Evolutionary conservation across 2,888 invertebrate species (phyloP).

Genomic region (Cataglyphis albicans): DNA sequence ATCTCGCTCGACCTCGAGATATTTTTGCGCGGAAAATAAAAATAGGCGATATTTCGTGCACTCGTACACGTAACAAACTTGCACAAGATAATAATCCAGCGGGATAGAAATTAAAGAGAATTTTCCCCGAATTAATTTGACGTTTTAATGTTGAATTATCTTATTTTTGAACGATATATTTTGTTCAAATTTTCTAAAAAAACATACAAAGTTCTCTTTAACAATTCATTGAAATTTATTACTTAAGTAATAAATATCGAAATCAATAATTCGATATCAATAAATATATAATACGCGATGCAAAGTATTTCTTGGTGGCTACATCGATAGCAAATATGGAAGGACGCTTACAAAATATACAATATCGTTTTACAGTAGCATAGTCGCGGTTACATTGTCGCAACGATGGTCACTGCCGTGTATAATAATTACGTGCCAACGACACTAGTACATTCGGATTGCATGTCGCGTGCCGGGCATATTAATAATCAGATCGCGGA

Average conservation of each 20-base stretch:
- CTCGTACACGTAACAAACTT: neutral
- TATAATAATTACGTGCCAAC: slow-evolving; percentile 49
- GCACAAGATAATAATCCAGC: neutral
- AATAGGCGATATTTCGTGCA: too few relatives aligned
- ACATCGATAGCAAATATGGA: neutral
- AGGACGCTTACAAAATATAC: slow-evolving; percentile 2
- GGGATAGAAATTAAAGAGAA: neutral
- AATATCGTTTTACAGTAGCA: slow-evolving; percentile 10
- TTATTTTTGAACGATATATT: neutral
- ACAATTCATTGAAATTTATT: neutral
- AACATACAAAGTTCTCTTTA: neutral
- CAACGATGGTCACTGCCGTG: slow-evolving; percentile 31
- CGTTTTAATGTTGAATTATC: neutral
- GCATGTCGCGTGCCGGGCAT: neutral
- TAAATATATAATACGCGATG: neutral
- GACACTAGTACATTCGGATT: slow-evolving; percentile 25
- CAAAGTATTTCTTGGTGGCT: neutral
- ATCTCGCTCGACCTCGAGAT: slow-evolving; percentile 7
- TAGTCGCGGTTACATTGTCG: slow-evolving; percentile 31
- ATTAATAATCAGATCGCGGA: slow-evolving; percentile 41
- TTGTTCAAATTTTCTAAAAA: neutral
- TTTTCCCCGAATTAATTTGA: neutral
- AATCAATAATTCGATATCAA: neutral
- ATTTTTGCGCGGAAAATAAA: slow-evolving; percentile 4
- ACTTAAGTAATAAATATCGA: neutral